Percentiles rank a stretch among this genome's conserved stretches.
phyloP scores from a whole-genome alignment of 1,140 invertebrate genomes.

The Pseudomyrmex sp. region DNA sequence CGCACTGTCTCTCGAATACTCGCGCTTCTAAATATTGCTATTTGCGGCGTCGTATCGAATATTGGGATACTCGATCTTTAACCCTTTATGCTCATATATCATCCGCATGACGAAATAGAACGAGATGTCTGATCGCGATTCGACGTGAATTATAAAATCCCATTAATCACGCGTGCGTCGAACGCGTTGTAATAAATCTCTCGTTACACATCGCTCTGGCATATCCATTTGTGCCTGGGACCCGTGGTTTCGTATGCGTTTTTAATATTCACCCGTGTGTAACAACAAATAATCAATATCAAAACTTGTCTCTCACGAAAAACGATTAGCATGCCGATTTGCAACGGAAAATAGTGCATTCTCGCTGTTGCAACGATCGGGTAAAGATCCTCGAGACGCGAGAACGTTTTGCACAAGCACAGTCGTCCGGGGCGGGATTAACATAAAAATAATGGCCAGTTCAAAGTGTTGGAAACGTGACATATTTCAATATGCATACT shows the following conservation, averaged over 20 bases:
- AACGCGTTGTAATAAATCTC: slow-evolving; percentile 58
- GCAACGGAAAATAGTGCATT: background rate
- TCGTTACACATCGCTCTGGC: slow-evolving; percentile 46
- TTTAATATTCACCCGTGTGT: slow-evolving; percentile 26
- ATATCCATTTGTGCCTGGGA: slow-evolving; percentile 41
- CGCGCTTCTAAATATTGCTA: background rate
- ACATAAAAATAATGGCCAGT: slow-evolving; percentile 3
- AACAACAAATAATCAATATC: slow-evolving; percentile 12
- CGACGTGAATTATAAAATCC: slow-evolving; percentile 54
- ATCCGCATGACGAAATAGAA: slow-evolving; percentile 58
- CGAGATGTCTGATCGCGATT: slow-evolving; percentile 46
- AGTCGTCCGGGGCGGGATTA: background rate
- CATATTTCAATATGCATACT: background rate
- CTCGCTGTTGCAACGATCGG: background rate
- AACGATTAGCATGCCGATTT: slow-evolving; percentile 21
- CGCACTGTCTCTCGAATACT: background rate
- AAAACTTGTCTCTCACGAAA: slow-evolving; percentile 24
- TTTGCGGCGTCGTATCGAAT: background rate
- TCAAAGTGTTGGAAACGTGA: background rate
- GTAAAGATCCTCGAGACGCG: background rate
- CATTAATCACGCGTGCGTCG: slow-evolving; percentile 47
- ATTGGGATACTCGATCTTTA: slow-evolving; percentile 49
- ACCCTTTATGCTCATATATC: slow-evolving; percentile 53
- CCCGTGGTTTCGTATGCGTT: slow-evolving; percentile 20
- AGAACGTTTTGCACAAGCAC: background rate